Conservation (phyloP, 1,140 invertebrate genomes). For the Lerema accius region DNA sequence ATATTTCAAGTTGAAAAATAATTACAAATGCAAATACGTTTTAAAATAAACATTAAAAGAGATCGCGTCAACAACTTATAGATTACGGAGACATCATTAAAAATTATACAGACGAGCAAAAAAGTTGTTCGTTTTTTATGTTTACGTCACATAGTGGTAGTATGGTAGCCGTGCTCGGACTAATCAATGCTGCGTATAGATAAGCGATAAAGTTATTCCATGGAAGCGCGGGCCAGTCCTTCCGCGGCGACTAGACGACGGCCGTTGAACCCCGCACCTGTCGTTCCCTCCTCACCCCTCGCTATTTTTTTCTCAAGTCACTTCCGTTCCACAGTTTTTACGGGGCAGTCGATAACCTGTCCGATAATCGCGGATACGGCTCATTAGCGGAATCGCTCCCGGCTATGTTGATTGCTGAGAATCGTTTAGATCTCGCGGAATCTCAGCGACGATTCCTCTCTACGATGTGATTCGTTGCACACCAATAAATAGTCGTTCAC, state of each 20-base stretch:
- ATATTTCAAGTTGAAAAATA: too few relatives aligned
- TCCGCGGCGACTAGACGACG: conserved; percentile 54
- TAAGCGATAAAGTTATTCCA: conserved; percentile 56
- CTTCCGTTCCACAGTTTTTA: conserved; percentile 77
- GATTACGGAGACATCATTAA: not conserved
- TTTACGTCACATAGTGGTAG: conserved; percentile 24
- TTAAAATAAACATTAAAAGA: too few relatives aligned
- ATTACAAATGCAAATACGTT: too few relatives aligned
- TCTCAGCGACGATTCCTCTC: conserved; percentile 34
- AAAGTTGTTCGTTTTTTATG: conserved; percentile 5
- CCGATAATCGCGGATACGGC: conserved; percentile 70
- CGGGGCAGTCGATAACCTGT: conserved; percentile 71
- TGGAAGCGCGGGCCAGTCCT: conserved; percentile 51
- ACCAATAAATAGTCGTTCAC: conserved; percentile 49
- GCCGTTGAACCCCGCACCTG: conserved; percentile 75
- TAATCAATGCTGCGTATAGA: conserved; percentile 47
- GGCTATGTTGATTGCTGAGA: conserved; percentile 58
- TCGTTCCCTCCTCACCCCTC: conserved; percentile 59
- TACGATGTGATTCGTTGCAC: conserved; percentile 59
- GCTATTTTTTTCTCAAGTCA: conserved; percentile 71
- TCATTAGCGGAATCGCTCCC: conserved; percentile 71
- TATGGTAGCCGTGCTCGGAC: conserved; percentile 41
- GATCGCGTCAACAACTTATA: not conserved
- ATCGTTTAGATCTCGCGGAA: conserved; percentile 52
- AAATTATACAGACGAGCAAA: not conserved